Evolutionary conservation across 1,140 invertebrate species (phyloP).

Genomic region (Proctacanthus coquilletti): DNA sequence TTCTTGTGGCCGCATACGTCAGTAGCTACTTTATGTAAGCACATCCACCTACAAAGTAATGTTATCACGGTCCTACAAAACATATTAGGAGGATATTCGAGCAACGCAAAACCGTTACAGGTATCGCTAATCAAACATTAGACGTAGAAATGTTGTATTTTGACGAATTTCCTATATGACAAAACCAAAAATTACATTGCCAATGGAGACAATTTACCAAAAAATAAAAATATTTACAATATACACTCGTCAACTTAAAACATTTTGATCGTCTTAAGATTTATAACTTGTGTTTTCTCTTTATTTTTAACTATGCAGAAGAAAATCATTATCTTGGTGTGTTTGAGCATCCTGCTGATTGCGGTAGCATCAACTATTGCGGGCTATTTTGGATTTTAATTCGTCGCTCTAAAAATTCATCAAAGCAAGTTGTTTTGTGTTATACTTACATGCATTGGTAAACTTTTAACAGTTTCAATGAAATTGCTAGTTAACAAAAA

Average conservation of each 20-base stretch:
- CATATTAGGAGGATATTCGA: not conserved
- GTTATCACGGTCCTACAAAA: not conserved
- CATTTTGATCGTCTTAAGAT: not conserved
- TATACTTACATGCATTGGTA: no score
- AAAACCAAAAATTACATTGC: not conserved
- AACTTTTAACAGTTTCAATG: no score
- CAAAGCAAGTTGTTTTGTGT: no score
- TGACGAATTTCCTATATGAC: not conserved
- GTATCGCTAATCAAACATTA: not conserved
- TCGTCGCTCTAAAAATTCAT: no score
- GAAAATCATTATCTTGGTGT: slow-evolving; percentile 81
- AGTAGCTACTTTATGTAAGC: slow-evolving; percentile 31
- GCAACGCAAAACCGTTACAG: not conserved
- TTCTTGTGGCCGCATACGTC: slow-evolving; percentile 56
- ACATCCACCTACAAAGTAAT: no score
- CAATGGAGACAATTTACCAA: not conserved
- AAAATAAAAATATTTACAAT: not conserved
- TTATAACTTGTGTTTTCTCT: slow-evolving; percentile 13
- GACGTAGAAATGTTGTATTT: slow-evolving; percentile 1
- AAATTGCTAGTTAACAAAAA: no score
- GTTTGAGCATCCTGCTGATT: slow-evolving; percentile 55
- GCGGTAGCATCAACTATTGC: slow-evolving; percentile 45
- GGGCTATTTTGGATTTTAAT: slow-evolving; percentile 34
- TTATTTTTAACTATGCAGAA: slow-evolving; percentile 40
- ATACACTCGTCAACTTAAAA: not conserved